These are phyloP conservation scores for Silurus meridionalis DNA, from an alignment of 2,113 vertebrate species.

Conservation along the genomic window DNA sequence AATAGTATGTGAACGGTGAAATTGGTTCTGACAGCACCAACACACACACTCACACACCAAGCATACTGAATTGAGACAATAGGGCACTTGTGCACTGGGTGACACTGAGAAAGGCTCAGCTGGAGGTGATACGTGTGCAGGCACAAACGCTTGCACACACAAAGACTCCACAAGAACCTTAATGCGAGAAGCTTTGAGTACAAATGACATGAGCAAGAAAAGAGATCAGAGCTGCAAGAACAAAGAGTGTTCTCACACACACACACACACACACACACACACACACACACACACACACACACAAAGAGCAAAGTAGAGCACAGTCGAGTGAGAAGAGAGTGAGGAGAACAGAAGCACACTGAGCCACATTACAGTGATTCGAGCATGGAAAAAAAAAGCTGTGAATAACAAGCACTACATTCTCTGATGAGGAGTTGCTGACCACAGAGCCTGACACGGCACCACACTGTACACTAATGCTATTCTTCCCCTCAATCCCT, in stretches of 20 bases:
- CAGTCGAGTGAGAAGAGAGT: not conserved
- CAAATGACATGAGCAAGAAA: slow-evolving; percentile 40
- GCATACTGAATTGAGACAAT: not conserved
- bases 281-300: slow-evolving; percentile 14
- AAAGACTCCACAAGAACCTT: slow-evolving; percentile 40
- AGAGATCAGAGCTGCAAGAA: slow-evolving; percentile 15
- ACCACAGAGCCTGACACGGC: slow-evolving; percentile 24
- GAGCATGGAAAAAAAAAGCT: slow-evolving; percentile 15
- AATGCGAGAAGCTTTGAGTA: slow-evolving; percentile 25
- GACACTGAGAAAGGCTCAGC: slow-evolving; percentile 20
- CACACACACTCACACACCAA: slow-evolving; percentile 8
- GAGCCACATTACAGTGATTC: slow-evolving; percentile 14
- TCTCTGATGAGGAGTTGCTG: slow-evolving; percentile 30
- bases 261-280: slow-evolving; percentile 13
- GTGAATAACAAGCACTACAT: slow-evolving; percentile 32
- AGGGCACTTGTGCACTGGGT: slow-evolving; percentile 10
- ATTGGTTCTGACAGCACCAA: not conserved
- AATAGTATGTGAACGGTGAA: not conserved
- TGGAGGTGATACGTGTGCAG: slow-evolving; percentile 14
- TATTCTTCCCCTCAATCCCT: not conserved
- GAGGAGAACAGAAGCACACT: slow-evolving; percentile 32
- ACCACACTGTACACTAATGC: slow-evolving; percentile 20
- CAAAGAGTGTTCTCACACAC: not conserved
- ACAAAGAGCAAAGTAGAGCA: slow-evolving; percentile 11
- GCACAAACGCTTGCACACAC: slow-evolving; percentile 30